phyloP scores from a whole-genome alignment of 2,888 invertebrate genomes.

The Pheosia gnoma region DNA sequence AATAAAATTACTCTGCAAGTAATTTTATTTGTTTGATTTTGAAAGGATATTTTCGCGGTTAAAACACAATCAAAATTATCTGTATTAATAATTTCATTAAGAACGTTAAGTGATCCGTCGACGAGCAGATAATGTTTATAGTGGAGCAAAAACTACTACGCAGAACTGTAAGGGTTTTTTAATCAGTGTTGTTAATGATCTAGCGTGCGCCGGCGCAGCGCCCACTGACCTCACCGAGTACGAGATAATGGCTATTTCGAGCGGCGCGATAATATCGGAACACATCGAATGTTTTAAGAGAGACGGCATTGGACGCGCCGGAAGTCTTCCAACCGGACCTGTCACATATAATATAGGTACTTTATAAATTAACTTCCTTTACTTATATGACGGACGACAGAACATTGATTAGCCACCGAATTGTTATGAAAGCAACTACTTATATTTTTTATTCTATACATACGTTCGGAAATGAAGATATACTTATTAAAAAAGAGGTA shows the following conservation, averaged over 20 bases:
- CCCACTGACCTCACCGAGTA: slow-evolving; percentile 79
- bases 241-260: slow-evolving; percentile 82
- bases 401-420: neutral
- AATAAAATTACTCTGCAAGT: neutral
- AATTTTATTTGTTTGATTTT: no score
- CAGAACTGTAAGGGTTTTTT: slow-evolving; percentile 59
- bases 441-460: no score
- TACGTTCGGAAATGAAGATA: no score
- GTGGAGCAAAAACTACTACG: slow-evolving; percentile 57
- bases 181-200: slow-evolving; percentile 71
- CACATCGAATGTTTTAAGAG: slow-evolving; percentile 71
- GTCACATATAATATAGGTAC: slow-evolving; percentile 39
- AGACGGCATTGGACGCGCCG: slow-evolving; percentile 73
- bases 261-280: slow-evolving; percentile 73
- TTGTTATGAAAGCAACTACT: neutral
- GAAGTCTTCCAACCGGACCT: slow-evolving; percentile 60
- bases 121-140: slow-evolving; percentile 44
- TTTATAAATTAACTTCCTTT: slow-evolving; percentile 28
- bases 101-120: slow-evolving; percentile 26
- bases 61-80: neutral
- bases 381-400: slow-evolving; percentile 13
- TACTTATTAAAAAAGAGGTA: no score
- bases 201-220: slow-evolving; percentile 67
- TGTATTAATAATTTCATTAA: slow-evolving; percentile 28
- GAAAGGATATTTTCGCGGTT: neutral